Conservation (phyloP, 2,113 vertebrate genomes). For the Notarius lentiginosus region DNA sequence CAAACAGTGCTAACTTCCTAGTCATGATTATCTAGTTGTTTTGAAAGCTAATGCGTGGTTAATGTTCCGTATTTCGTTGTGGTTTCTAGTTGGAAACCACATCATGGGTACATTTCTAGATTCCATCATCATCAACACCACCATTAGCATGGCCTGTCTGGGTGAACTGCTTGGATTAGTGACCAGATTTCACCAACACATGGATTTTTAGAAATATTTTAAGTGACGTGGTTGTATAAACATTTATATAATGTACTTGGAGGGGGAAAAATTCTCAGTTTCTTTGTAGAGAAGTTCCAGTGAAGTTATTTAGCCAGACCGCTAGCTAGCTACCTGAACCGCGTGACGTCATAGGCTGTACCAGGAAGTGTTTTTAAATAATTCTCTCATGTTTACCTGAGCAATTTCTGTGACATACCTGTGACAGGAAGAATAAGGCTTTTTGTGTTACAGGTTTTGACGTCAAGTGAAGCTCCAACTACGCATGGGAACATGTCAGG, state of each 20-base stretch:
- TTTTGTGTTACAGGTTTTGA: slow-evolving; percentile 71
- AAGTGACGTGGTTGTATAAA: not conserved
- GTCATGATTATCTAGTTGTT: not conserved
- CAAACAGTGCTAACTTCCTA: not conserved
- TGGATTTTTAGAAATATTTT: not conserved
- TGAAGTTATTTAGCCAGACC: not conserved
- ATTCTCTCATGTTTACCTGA: not conserved
- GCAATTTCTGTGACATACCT: not conserved
- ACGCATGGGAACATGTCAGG: slow-evolving; percentile 85
- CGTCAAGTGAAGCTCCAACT: slow-evolving; percentile 60
- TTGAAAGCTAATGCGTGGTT: not conserved
- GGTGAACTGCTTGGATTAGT: not conserved
- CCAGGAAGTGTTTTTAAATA: not conserved
- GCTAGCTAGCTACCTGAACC: not conserved
- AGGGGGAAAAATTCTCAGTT: not conserved
- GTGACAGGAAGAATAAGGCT: not conserved
- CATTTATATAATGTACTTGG: not conserved
- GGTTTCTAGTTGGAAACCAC: not conserved
- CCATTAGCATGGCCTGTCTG: not conserved
- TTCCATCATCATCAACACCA: no score
- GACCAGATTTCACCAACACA: no score
- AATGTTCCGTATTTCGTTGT: not conserved
- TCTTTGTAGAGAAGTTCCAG: not conserved
- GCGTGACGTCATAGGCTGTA: not conserved
- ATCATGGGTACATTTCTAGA: not conserved